Conservation (phyloP, 2,888 invertebrate genomes). For the Napeogenes inachia region DNA sequence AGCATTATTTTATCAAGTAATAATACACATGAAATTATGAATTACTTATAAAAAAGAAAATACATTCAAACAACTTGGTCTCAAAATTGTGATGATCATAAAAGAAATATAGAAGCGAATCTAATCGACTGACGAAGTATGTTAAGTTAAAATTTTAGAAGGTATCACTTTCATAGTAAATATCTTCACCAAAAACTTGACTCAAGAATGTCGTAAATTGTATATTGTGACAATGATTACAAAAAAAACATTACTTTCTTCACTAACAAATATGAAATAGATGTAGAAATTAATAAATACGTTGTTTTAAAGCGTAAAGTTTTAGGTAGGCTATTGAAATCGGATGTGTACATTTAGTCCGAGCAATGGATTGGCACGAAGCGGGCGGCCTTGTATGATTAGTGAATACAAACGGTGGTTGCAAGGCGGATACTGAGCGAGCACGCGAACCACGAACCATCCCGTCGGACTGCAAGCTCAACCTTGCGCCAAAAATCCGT, state of each 20-base stretch:
- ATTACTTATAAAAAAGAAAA: too few species aligned
- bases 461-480: constrained; percentile 51
- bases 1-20: too few species aligned
- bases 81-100: too few species aligned
- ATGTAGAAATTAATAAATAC: background rate
- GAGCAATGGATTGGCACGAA: constrained; percentile 60
- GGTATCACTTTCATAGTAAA: constrained; percentile 13
- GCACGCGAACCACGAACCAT: constrained; percentile 48
- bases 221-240: too few species aligned
- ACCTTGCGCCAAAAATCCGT: constrained; percentile 74
- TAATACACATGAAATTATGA: too few species aligned
- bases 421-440: constrained; percentile 66
- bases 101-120: too few species aligned
- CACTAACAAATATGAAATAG: background rate
- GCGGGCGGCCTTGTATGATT: constrained; percentile 61
- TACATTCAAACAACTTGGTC: too few species aligned
- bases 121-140: constrained; percentile 12
- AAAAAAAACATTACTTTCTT: background rate
- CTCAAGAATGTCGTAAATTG: background rate
- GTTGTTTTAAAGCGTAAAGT: constrained; percentile 13
- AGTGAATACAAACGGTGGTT: constrained; percentile 55
- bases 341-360: constrained; percentile 60
- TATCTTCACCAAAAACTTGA: background rate
- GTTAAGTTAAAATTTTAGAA: constrained; percentile 22
- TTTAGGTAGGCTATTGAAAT: constrained; percentile 35